Evolutionary conservation across 1,140 invertebrate genomes (phyloP), one percentile per base, ranked within the genome.

Genomic region (Hycleus phaleratus): DNA sequence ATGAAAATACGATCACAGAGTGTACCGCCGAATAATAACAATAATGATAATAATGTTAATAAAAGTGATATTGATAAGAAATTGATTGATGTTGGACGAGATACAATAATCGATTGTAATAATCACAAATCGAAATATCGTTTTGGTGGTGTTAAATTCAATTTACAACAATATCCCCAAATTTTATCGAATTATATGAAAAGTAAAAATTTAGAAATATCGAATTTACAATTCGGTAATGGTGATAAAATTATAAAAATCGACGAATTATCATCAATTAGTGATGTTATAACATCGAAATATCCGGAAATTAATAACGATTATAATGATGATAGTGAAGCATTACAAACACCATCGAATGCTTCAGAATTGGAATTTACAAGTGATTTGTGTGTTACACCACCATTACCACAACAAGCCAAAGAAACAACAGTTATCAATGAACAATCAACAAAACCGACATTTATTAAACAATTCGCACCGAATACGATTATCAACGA

Each of bases 151-250:
- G 82, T 83, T 67, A 84, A 85, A 73, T 85, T 85, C 64, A 83
- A 84, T 69, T 82, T 85, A 61, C 81, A 84, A 71, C 82, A 84
- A 70, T 83, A 84, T 71, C 82, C 82, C 38, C 81, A 84, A 67
- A 84, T 84, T 66, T 81, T 82, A 54, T 82, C 79, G 64, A 85
- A 84, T 72, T 85, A 85, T 65, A 84, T 85, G 82, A 83, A 83
- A 69, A 84, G 81, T 70, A 85, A 85, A 72, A 85, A 85, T 66
- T 75, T 85, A 62, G 77, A 83, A 68, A 78, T 84, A 66, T 73
- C 81, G 61, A 79, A 83, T 68, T 79, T 82, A 56, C 78, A 81
- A 62, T 77, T 83, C 57, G 76, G 81, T 9, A 81, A 82, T 24
- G 76, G 81, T 8, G 81, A 82, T 24, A 83, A 83, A 59, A 75